phyloP scores from a whole-genome alignment of 2,113 vertebrate genomes.

The Oreochromis spilurus region DNA sequence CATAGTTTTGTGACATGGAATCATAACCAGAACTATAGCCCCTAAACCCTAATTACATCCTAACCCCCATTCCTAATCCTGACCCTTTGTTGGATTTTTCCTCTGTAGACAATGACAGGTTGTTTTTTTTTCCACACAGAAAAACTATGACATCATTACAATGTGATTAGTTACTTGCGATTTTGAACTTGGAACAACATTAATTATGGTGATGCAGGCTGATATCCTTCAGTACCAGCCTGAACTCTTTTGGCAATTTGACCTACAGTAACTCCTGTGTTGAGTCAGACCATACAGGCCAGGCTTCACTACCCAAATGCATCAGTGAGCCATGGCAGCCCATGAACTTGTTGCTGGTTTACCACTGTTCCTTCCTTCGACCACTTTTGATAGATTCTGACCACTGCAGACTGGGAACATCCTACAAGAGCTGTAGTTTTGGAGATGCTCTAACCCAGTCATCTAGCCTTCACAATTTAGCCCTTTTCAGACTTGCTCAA shows the following conservation, averaged over 20 bases:
- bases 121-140: rapidly evolving
- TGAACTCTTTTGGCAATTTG: not conserved
- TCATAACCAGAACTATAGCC: not conserved
- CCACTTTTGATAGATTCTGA: not conserved
- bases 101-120: not conserved
- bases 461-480: not conserved
- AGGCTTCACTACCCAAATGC: not conserved
- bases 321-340: not conserved
- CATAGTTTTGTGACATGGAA: not conserved
- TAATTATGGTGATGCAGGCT: not conserved
- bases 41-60: not conserved
- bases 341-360: not conserved
- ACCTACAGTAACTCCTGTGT: not conserved
- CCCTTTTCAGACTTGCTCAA: not conserved
- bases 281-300: not conserved
- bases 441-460: not conserved
- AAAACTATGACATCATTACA: not conserved
- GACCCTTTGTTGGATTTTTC: not conserved
- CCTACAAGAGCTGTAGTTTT: not conserved
- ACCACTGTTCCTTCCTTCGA: not conserved
- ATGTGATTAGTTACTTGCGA: not conserved
- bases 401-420: not conserved
- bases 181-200: not conserved
- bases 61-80: not conserved
- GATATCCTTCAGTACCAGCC: not conserved